A percentile compares a stretch with the other conserved stretches of the same genome.
phyloP scores from a whole-genome alignment of 2,113 vertebrate genomes.

The Entelurus aequoreus region DNA sequence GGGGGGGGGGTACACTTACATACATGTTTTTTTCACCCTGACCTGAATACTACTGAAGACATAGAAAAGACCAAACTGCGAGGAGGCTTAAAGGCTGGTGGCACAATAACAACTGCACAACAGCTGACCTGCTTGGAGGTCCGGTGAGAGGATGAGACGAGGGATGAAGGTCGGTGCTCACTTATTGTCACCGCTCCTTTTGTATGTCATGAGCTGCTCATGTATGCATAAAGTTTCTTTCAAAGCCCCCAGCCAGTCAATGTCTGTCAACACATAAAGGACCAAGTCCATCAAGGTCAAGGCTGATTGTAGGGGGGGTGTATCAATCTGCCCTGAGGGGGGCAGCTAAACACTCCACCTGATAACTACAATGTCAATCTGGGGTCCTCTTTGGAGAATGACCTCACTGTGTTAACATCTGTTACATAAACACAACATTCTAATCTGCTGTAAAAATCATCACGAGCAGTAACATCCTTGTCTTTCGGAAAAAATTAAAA shows the following conservation, averaged over 20 bases:
- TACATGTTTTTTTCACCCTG: conserved; percentile 31
- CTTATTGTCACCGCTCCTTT: conserved; percentile 34
- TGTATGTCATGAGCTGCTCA: conserved; percentile 19
- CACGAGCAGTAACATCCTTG: not conserved
- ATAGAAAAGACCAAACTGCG: conserved; percentile 35
- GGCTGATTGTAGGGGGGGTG: conserved; percentile 23
- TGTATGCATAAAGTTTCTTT: conserved; percentile 15
- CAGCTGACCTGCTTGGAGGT: conserved; percentile 50
- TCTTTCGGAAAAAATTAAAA: too few species aligned
- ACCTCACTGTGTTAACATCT: conserved; percentile 59
- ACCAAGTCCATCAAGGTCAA: conserved; percentile 58
- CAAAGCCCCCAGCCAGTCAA: conserved; percentile 15
- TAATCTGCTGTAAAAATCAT: conserved; percentile 38
- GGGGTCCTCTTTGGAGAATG: conserved; percentile 37
- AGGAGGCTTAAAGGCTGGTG: conserved; percentile 27
- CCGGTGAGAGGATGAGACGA: conserved; percentile 11
- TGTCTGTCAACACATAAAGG: conserved; percentile 49
- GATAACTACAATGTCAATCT: conserved; percentile 50
- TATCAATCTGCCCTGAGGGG: conserved; percentile 29
- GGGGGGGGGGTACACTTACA: not conserved
- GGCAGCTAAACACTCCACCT: conserved; percentile 24
- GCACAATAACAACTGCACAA: conserved; percentile 25
- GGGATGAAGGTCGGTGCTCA: conserved; percentile 19
- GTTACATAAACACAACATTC: conserved; percentile 37
- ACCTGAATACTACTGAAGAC: conserved; percentile 57